A percentile compares a stretch with the other conserved stretches of the same genome.
Conservation (phyloP, 2,888 invertebrate genomes). For the Drosophila greeni region DNA sequence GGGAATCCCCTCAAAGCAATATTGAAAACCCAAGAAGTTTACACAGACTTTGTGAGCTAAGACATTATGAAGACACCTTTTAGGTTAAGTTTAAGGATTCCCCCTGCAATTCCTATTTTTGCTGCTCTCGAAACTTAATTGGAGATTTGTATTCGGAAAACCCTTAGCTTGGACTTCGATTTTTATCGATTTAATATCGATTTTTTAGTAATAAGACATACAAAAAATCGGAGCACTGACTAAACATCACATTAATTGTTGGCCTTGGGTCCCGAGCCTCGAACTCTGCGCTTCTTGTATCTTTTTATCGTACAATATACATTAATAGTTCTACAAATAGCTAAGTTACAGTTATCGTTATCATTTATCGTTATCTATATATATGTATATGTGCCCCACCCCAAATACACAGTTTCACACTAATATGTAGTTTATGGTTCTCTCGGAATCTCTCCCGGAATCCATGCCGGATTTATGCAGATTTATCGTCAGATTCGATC, state of each 20-base stretch:
- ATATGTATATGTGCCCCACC: slow-evolving; percentile 32
- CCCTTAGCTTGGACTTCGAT: too few species aligned
- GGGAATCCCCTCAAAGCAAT: too few species aligned
- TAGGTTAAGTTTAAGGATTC: neutral
- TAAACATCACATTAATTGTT: slow-evolving; percentile 16
- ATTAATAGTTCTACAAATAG: slow-evolving; percentile 49
- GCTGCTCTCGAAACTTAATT: neutral
- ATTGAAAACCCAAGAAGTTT: neutral
- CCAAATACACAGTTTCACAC: slow-evolving; percentile 20
- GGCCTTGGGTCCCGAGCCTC: slow-evolving; percentile 6
- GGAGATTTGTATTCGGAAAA: neutral
- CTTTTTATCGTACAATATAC: slow-evolving; percentile 41
- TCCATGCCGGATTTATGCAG: slow-evolving; percentile 6
- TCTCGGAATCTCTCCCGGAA: neutral
- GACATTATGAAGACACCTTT: neutral
- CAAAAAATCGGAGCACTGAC: slow-evolving; percentile 7
- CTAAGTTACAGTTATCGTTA: slow-evolving; percentile 45
- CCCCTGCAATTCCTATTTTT: neutral
- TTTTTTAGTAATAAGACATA: neutral
- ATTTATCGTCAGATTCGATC: slow-evolving; percentile 60
- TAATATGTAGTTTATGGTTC: slow-evolving; percentile 18
- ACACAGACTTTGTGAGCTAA: neutral
- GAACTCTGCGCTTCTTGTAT: slow-evolving; percentile 19
- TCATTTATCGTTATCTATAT: slow-evolving; percentile 42
- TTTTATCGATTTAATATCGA: too few species aligned